Evolutionary conservation across 2,113 vertebrate species (phyloP).

Genomic region (Symphodus melops): DNA sequence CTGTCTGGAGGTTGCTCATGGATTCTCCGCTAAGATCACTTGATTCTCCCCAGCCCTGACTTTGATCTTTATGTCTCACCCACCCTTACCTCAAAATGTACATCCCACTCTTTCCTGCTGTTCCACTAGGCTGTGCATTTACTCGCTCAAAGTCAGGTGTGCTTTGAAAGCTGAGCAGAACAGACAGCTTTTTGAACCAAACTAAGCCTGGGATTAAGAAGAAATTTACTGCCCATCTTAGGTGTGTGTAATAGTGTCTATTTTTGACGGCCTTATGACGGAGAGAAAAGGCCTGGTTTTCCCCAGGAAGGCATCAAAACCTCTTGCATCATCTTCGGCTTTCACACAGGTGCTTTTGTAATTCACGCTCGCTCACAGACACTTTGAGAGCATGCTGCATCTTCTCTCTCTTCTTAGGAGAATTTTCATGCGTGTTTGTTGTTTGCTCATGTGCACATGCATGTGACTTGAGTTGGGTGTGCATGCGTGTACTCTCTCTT

Average conservation of each 20-base stretch:
- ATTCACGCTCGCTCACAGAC: constrained; percentile 24
- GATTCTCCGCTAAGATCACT: constrained; percentile 66
- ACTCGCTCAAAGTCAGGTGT: constrained; percentile 62
- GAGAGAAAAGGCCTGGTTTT: constrained; percentile 51
- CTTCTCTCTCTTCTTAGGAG: constrained; percentile 32
- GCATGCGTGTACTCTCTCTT: constrained; percentile 37
- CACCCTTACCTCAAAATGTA: constrained; percentile 62
- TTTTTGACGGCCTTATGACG: constrained; percentile 58
- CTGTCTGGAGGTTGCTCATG: constrained; percentile 59
- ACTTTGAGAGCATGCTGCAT: constrained; percentile 23
- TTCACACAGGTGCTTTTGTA: constrained; percentile 56
- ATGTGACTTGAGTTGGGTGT: constrained; percentile 31
- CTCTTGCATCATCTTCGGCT: constrained; percentile 51
- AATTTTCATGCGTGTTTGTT: constrained; percentile 2
- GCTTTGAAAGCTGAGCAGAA: constrained; percentile 63
- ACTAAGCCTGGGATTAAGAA: constrained; percentile 65
- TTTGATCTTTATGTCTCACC: constrained; percentile 75
- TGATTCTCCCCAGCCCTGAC: constrained; percentile 55
- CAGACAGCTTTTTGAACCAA: constrained; percentile 64
- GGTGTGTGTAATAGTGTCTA: constrained; percentile 68
- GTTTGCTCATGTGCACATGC: constrained; percentile 37
- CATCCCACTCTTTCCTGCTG: constrained; percentile 54
- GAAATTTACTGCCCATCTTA: constrained; percentile 70
- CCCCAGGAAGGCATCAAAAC: constrained; percentile 61
- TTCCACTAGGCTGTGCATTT: constrained; percentile 33